Evolutionary conservation across 2,113 vertebrate species (phyloP).

Genomic region (Caranx melampygus): DNA sequence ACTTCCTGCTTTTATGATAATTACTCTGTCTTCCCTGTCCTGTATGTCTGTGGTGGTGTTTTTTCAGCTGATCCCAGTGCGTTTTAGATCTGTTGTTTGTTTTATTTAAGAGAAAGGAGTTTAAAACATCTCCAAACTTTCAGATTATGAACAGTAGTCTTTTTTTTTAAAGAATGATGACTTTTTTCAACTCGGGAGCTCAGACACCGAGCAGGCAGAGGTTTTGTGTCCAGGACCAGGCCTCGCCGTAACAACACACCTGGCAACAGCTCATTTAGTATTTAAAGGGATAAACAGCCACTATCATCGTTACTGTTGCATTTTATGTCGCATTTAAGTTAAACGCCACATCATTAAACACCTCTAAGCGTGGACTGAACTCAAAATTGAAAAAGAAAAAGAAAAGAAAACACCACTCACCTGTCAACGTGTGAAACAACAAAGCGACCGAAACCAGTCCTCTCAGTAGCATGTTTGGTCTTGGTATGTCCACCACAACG

Average conservation of each 20-base stretch:
- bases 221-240: background rate
- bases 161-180: too few species aligned
- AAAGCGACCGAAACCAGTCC: constrained; percentile 67
- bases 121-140: background rate
- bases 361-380: background rate
- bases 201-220: background rate
- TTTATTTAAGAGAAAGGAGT: too few species aligned
- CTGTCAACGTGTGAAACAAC: constrained; percentile 64
- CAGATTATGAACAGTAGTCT: background rate
- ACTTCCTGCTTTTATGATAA: background rate
- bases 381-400: background rate
- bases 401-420: constrained; percentile 54
- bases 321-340: too few species aligned
- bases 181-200: too few species aligned
- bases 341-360: background rate
- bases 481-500: background rate
- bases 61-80: background rate
- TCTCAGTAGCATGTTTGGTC: constrained; percentile 57
- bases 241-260: background rate
- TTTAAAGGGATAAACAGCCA: too few species aligned
- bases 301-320: background rate
- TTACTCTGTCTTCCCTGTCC: too few species aligned
- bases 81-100: too few species aligned
- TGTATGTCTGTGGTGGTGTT: background rate
- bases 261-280: background rate